A percentile compares a stretch with the other conserved stretches of the same genome.
These are phyloP conservation scores for Chrysaora quinquecirrha DNA, from an alignment of 30 jellyfish, hydroid and myxozoan genomes.

Conservation along the genomic window DNA sequence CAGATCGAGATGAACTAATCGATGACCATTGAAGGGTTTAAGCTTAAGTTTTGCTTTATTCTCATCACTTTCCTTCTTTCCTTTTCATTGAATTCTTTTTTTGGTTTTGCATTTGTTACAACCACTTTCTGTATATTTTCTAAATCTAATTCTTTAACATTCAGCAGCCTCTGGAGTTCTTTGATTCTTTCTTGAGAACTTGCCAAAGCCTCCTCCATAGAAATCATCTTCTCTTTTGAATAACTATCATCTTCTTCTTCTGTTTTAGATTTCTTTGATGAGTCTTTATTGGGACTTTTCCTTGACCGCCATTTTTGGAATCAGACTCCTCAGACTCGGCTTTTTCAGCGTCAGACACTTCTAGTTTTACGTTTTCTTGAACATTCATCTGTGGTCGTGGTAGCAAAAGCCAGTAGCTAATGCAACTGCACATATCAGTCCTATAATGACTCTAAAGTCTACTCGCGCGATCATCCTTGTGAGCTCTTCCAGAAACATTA, in stretches of 20 bases:
- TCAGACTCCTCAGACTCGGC: no score
- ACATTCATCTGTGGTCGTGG: conserved; percentile 36
- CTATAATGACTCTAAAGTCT: conserved; percentile 43
- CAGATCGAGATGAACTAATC: conserved; percentile 83
- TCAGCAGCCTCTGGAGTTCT: conserved; percentile 7
- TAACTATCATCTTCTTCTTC: background rate
- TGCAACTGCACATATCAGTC: conserved; percentile 61
- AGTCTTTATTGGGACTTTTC: no score
- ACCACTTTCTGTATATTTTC: conserved; percentile 30
- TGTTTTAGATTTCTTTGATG: background rate
- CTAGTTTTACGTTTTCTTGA: background rate
- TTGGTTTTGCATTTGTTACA: background rate
- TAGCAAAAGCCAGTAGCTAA: conserved; percentile 65
- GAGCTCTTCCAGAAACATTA: no score
- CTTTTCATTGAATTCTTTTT: background rate
- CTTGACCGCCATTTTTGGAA: no score
- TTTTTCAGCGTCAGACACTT: no score
- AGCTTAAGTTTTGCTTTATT: background rate
- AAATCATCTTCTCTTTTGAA: background rate
- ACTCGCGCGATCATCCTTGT: conserved; percentile 33
- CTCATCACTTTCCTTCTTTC: conserved; percentile 9
- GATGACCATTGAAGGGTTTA: conserved; percentile 69
- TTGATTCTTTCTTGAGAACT: conserved; percentile 9
- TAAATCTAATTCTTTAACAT: background rate
- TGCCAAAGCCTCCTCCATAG: background rate